Percentiles rank a stretch among this genome's conserved stretches.
These are phyloP conservation scores for Limnephilus rhombicus DNA, from an alignment of 2,888 invertebrate genomes.

Conservation along the genomic window DNA sequence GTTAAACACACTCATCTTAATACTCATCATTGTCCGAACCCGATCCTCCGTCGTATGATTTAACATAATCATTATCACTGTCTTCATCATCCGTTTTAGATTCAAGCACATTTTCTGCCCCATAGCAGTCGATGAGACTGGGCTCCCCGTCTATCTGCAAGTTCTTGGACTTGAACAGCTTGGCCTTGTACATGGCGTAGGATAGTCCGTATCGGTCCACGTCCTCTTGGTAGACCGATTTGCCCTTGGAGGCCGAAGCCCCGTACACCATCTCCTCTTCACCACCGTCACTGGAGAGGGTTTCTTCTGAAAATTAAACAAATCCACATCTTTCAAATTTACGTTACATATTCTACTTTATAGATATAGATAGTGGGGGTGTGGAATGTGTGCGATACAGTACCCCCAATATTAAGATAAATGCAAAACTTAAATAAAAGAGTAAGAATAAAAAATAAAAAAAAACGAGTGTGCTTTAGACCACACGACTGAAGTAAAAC, in stretches of 20 bases:
- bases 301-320: constrained; percentile 68
- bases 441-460: too few species aligned
- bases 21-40: constrained; percentile 43
- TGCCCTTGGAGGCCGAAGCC: constrained; percentile 68
- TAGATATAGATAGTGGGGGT: neutral
- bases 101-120: constrained; percentile 22
- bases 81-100: neutral
- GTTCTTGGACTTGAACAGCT: constrained; percentile 26
- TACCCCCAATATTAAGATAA: neutral
- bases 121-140: constrained; percentile 37
- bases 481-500: too few species aligned
- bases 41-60: constrained; percentile 13
- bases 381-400: neutral
- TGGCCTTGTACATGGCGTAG: constrained; percentile 84
- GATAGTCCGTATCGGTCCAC: constrained; percentile 80
- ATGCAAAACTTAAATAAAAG: neutral
- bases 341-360: neutral
- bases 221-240: constrained; percentile 73
- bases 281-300: constrained; percentile 75
- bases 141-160: constrained; percentile 48
- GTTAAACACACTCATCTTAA: neutral
- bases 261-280: constrained; percentile 74
- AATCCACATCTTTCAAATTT: neutral
- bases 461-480: too few species aligned
- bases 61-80: neutral